Conservation (phyloP, 35 echinoderm and acorn worm genomes). For the Ophiothrix spiculata region DNA sequence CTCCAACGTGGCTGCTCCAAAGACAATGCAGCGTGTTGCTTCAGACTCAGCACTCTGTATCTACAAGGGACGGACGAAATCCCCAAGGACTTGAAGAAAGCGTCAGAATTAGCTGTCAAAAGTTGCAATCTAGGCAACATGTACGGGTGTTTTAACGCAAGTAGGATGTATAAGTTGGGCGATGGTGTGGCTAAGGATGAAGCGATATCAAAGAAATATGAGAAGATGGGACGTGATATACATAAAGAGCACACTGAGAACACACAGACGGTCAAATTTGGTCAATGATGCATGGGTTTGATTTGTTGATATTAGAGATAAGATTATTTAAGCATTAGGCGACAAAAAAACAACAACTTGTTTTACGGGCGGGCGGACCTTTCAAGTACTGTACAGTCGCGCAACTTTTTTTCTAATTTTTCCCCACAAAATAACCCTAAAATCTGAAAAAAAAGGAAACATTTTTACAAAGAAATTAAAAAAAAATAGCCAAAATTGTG, state of each 20-base stretch:
- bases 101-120: conserved; percentile 43
- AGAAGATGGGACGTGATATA: conserved; percentile 54
- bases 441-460: no score
- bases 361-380: no score
- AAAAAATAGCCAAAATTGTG: no score
- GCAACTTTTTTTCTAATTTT: no score
- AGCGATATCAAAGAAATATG: conserved; percentile 54
- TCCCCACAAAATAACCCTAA: no score
- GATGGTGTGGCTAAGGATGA: conserved; percentile 54
- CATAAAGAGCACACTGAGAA: conserved; percentile 53
- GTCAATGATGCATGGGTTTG: no score
- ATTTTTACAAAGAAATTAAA: no score
- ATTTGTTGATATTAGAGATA: no score
- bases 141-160: conserved; percentile 76
- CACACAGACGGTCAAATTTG: conserved; percentile 58
- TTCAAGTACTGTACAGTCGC: no score
- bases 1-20: conserved; percentile 57
- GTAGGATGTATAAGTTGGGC: conserved; percentile 72
- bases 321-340: no score
- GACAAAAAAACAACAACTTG: no score
- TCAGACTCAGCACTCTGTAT: conserved; percentile 64
- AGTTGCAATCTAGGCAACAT: conserved; percentile 74
- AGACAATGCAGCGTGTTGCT: conserved; percentile 64
- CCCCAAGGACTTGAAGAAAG: conserved; percentile 53
- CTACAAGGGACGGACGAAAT: conserved; percentile 50